These are phyloP conservation scores for Polydrusus cervinus DNA, from an alignment of 2,888 invertebrate genomes.

Conservation along the genomic window DNA sequence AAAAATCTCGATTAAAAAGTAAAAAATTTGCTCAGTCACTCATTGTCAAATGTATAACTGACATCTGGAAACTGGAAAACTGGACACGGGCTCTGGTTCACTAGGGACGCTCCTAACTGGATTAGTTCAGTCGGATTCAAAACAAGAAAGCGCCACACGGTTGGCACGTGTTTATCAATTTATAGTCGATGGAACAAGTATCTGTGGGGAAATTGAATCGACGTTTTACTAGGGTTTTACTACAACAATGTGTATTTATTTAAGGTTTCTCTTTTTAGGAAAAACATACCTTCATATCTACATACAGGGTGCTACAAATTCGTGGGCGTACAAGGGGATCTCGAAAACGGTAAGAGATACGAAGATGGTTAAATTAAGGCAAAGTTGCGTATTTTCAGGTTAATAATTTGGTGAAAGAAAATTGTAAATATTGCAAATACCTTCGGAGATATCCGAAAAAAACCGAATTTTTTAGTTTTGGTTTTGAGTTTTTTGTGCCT, in stretches of 20 bases:
- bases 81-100: constrained; percentile 12
- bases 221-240: constrained; percentile 17
- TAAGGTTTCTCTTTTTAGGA: not conserved
- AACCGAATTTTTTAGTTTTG: too few species aligned
- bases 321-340: too few species aligned
- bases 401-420: too few species aligned
- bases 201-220: constrained; percentile 21
- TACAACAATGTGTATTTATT: not conserved
- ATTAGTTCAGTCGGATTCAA: constrained; percentile 22
- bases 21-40: constrained; percentile 10
- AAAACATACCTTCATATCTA: too few species aligned
- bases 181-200: constrained; percentile 26
- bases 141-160: constrained; percentile 9
- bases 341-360: too few species aligned
- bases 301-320: too few species aligned
- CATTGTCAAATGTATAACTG: constrained; percentile 19
- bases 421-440: too few species aligned
- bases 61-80: constrained; percentile 23
- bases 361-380: too few species aligned
- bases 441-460: too few species aligned
- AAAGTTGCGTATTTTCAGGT: too few species aligned
- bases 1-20: not conserved
- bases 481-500: too few species aligned
- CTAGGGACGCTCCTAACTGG: constrained; percentile 8
- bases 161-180: constrained; percentile 22